Base-by-base conservation (phyloP, 2,113 vertebrate species). In the Carlito syrichta region DNA sequence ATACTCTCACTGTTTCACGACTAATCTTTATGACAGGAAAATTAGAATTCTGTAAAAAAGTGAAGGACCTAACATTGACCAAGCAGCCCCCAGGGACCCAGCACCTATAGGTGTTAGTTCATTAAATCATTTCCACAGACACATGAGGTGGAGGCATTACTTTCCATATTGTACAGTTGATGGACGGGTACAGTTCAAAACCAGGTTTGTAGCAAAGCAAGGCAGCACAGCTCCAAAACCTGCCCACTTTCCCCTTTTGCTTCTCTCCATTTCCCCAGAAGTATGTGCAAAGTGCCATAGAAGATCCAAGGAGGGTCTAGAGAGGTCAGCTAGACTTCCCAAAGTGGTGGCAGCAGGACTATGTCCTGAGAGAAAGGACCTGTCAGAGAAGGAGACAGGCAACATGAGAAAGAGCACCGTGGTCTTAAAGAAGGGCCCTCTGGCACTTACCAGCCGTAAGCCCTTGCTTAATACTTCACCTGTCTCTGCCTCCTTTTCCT, bases 301-400 rank as follows among this genome's bases (percentile, higher is more conserved):
- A 35, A 35, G 19, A 14, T 19, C n/a, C 35, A 7, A 2, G 13
- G 13, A 60, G 11, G 3, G 0, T 10, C 14, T n/a, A 8, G 10
- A 58, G 23, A 45, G 10, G 27, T 14, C 4, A 25, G 35, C 52
- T 43, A 73, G 40, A 27, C 48, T 52, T 89, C 69, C 43, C 3
- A 1, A 73, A 79, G 38, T 0, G 0, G 25, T 17, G 35, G 45
- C 14, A 43, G 23, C 22, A 22, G 54, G 16, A 40, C 69, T 6
- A 0, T n/a, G 45, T 66, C 89, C 63, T n/a, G 40, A 45, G 68
- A 14, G 32, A n/a, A n/a, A n/a, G 5, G 30, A 12, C 19, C 60
- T n/a, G 56, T 60, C 48, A 7, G 27, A 43, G 60, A 73, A 62
- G 12, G 27, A 74, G 20, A 32, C 52, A 35, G 32, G 30, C n/a